A percentile compares a stretch with the other conserved stretches of the same genome.
phyloP scores from a whole-genome alignment of 1,140 invertebrate species.

The Camponotus vicinus region DNA sequence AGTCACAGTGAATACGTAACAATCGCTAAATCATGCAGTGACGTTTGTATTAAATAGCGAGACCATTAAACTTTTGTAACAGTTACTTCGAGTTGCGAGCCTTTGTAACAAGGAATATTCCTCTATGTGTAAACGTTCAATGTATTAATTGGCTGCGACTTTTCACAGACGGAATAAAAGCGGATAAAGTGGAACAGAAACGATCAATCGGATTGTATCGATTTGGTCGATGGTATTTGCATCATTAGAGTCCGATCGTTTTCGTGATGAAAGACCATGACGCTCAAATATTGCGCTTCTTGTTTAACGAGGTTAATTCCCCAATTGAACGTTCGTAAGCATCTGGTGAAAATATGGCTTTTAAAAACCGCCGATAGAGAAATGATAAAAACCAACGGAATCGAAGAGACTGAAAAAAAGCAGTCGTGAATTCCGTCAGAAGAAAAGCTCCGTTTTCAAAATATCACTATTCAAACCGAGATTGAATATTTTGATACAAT shows the following conservation, averaged over 20 bases:
- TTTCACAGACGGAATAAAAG: conserved; percentile 32
- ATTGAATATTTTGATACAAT: not conserved
- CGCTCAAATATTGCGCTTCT: conserved; percentile 45
- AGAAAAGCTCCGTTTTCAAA: not conserved
- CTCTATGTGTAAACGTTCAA: conserved; percentile 8
- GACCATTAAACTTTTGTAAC: not conserved
- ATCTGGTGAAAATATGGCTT: conserved; percentile 41
- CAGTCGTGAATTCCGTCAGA: not conserved
- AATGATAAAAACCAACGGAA: not conserved
- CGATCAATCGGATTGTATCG: conserved; percentile 42
- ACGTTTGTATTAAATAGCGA: not conserved
- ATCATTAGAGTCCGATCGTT: conserved; percentile 37
- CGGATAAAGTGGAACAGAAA: not conserved
- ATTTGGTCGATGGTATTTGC: conserved; percentile 16
- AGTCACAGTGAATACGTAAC: not conserved
- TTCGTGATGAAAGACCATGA: conserved; percentile 23
- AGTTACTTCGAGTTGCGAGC: not conserved
- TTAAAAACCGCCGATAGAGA: conserved; percentile 28
- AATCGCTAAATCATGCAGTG: not conserved
- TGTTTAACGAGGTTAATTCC: conserved; percentile 56
- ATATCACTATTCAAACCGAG: not conserved
- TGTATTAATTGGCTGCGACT: conserved; percentile 23
- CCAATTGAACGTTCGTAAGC: conserved; percentile 33
- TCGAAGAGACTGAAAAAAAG: not conserved
- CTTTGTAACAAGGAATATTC: conserved; percentile 11